A percentile compares a stretch with the other conserved stretches of the same genome.
Evolutionary conservation across 2,888 invertebrate species (phyloP).

Genomic region (Onthophagus sagittarius): DNA sequence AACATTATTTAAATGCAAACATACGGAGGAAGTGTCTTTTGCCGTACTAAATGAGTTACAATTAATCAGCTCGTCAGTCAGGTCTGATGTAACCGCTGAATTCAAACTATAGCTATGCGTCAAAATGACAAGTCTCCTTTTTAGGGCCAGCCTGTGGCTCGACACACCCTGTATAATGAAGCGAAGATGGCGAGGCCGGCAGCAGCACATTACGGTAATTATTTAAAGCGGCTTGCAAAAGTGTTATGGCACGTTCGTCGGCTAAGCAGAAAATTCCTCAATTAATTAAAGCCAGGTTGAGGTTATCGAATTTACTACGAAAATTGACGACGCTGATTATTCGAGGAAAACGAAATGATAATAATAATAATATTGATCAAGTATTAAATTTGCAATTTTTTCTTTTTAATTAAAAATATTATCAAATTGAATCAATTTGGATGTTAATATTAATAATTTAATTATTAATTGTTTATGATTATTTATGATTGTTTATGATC

Average conservation of each 20-base stretch:
- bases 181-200: neutral
- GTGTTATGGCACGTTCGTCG: neutral
- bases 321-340: neutral
- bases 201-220: neutral
- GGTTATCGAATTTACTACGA: neutral
- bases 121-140: neutral
- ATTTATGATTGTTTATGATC: neutral
- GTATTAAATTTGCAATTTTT: too few species aligned
- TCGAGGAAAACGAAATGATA: too few species aligned
- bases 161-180: neutral
- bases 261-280: conserved; percentile 7
- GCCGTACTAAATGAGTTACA: neutral
- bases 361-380: too few species aligned
- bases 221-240: neutral
- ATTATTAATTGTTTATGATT: too few species aligned
- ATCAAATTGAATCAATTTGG: too few species aligned
- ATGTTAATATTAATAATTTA: too few species aligned
- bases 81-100: neutral
- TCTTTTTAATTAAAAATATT: too few species aligned
- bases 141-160: neutral
- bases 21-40: too few species aligned
- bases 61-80: neutral
- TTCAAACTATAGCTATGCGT: neutral
- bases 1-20: too few species aligned
- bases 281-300: conserved; percentile 4